A percentile compares a stretch with the other conserved stretches of the same genome.
These are phyloP conservation scores for Phenganax subtilis DNA, from an alignment of 92 coral and sea anemone species.

Conservation along the genomic window DNA sequence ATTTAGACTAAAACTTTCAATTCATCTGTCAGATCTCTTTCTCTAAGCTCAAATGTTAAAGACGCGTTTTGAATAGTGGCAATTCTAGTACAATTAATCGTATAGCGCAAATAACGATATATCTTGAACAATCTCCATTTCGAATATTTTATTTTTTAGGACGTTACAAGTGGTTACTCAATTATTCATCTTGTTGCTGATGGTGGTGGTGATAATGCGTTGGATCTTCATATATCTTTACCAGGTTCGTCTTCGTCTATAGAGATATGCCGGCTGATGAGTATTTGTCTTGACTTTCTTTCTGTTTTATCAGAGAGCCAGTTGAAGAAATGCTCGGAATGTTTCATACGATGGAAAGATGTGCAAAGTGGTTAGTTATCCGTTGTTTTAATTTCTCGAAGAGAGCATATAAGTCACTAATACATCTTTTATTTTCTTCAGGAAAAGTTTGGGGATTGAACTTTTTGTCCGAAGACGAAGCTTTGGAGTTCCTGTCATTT, in stretches of 20 bases:
- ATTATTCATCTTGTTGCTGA: slow-evolving; percentile 30
- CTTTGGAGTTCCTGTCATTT: slow-evolving; percentile 78
- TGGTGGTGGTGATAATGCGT: slow-evolving; percentile 13
- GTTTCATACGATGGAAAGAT: slow-evolving; percentile 97
- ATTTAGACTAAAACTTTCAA: too few species aligned
- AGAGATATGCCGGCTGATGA: too few species aligned
- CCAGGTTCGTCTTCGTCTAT: neutral
- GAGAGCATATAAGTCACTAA: too few species aligned
- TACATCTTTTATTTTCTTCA: neutral
- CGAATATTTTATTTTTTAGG: slow-evolving; percentile 6
- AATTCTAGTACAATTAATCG: too few species aligned
- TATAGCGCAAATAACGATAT: too few species aligned
- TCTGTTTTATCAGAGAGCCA: slow-evolving; percentile 58
- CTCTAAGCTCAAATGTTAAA: too few species aligned
- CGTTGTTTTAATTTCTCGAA: neutral
- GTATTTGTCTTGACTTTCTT: neutral
- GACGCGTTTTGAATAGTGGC: too few species aligned
- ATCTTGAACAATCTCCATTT: neutral
- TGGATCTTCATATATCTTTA: slow-evolving; percentile 26
- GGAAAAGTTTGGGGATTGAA: slow-evolving; percentile 98
- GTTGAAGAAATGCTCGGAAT: slow-evolving; percentile 93
- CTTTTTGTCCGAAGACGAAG: slow-evolving; percentile 94
- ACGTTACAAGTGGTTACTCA: slow-evolving; percentile 10
- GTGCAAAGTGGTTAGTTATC: slow-evolving; percentile 80
- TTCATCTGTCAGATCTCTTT: too few species aligned